Base-by-base conservation (phyloP, 23 tunicate species). In the Botrylloides violaceus region DNA sequence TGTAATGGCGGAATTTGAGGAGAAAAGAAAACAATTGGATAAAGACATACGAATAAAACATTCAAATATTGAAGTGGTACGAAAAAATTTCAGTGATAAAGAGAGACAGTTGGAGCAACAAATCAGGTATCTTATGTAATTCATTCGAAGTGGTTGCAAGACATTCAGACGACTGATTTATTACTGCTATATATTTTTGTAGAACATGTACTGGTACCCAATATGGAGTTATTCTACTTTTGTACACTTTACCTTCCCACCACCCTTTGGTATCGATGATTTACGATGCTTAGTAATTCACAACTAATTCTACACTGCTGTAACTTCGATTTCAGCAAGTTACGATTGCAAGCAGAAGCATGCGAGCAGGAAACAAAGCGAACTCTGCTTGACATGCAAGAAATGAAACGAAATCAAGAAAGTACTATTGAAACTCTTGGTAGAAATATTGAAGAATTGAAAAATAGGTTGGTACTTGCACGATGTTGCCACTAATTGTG, bases 371-470 rank as follows among this genome's bases (percentile, higher is more conserved):
- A 86, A 75, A 82, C 84, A 5, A 80, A 74, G 15, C 38, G 85
- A 68, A 75, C 94, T 4, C 58, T 86, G 29, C 79, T 77, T 81
- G 94, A 86, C 50, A 56, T 43, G 32, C 75, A 79, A 32, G 84
- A 80, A 33, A 30, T 49, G n/a, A 59, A 58, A 34, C 50, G 63
- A 49, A 58, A 74, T 19, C 23, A 37, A 35, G 49, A 68, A 68
- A 43, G 36, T 37, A 28, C 1, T 2, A 36, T 68, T 22, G 29
- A 24, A 12, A 68, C 36, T 19, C 57, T 68, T 26, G 37, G 37
- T 32, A 43, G n/a, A 27, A 64, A 77, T 60, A 60, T 70, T 2
- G 57, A 59, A 23, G 66, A 77, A 3, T 49, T 83, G 58, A 80
- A 56, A 31, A 21, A 64, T 32, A 73, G 65, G 86, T 81, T 20